Base-by-base conservation (phyloP, 2,797 vertebrate genomes). In the Odontamblyopus lacepedii region DNA sequence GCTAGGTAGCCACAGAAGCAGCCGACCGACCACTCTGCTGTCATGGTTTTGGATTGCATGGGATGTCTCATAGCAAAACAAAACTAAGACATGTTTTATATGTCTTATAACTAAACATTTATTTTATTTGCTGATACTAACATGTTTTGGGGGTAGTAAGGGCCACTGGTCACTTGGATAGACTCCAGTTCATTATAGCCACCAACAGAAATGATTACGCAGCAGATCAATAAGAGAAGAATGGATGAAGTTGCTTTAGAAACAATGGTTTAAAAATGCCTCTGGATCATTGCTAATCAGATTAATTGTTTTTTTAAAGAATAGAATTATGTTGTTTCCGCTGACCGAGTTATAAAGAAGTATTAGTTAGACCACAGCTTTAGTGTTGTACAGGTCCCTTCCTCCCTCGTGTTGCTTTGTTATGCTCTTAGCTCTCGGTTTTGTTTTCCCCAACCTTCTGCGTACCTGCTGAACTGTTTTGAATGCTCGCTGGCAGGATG, bases 371-470 rank as follows among this genome's bases (percentile, higher is more conserved):
- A 69, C 55, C 72, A 32, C 30, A 32, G 30, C 35, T 8, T 38
- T 38, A 38, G 7, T 38, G 35, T 38, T 38, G 9, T 9, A 9
- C 35, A 38, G 7, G 8, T 38, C 35, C 35, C 35, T 69, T 57
- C 78, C 63, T 80, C 71, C 73, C 44, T 77, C 51, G 69, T 74
- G 76, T 55, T 51, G 13, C 64, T 64, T 78, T 72, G 87, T 91
- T 89, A 70, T 79, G 80, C n/a, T 57, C 23, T 26, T 12, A 83
- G 73, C 29, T 30, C 57, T 60, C 12, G 27, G 41, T 80, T 87
- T 85, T 81, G 71, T 27, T 64, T 78, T 63, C 71, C 19, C 70
- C 76, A 56, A 53, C 66, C 41, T 63, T 72, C 53, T 30, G 35
- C 67, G 66, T 62, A 1, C 50, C 60, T 72, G 27, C 55, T 30